Base-by-base conservation (phyloP, 2,888 invertebrate genomes). In the Agrochola lychnidis region DNA sequence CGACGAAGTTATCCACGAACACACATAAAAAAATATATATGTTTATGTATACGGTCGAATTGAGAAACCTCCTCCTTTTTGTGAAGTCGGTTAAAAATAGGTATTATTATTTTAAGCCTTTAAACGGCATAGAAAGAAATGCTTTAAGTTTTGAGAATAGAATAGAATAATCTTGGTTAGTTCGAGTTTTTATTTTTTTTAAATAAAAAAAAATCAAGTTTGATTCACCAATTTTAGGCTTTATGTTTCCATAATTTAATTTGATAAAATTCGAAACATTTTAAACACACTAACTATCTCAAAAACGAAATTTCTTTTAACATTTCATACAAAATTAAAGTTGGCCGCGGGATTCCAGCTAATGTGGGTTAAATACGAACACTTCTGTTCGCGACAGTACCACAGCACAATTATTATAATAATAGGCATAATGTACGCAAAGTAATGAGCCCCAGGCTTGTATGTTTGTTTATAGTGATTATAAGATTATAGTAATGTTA, bases 401-500 rank as follows among this genome's bases (percentile, higher is more conserved):
- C 14, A 14, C 7, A 9, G 36, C 5, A 68, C 53, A 30, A 61
- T 56, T 56, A 56, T 42, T 12, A 42, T 51, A 51, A 48, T 48
- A 19, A 7, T 22, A 30, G 14, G 4, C 59, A 30, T 59, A 53
- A 68, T 51, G 19, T 22, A 51, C 42, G 42, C n/a, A 67, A 57
- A 59, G 22, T 57, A 72, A 62, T 61, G 40, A 61, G 71, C 64
- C 59, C 12, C 10, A 14, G 61, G 69, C 51, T 51, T 61, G 22
- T 48, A 69, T 51, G 67, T 63, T 70, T 53, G 25, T 70, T 51
- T 62, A n/a, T 77, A 64, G 42, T 59, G 69, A 48, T 76, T 77
- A 68, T 56, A 2, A 25, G 19, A 36, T 40, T 40, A 56, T n/a
- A 61, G 3, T 53, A 45, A 45, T 40, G 25, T 16, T 62, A 36